These are phyloP conservation scores for Cyrtodaria siliqua DNA, from an alignment of 2,888 invertebrate genomes.

Conservation along the genomic window DNA sequence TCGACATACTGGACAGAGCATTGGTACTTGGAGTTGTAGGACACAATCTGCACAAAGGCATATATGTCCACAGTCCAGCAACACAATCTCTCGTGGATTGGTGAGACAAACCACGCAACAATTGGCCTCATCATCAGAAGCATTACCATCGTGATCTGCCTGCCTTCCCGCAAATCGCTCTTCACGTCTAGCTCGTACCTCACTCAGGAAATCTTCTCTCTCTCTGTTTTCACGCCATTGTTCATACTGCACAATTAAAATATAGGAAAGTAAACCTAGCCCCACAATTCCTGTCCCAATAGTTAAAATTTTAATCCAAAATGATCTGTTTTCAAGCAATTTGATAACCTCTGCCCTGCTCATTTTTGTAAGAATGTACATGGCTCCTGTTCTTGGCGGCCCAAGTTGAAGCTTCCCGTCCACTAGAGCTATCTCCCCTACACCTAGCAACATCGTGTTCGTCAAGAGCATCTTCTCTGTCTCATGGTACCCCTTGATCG, in stretches of 20 bases:
- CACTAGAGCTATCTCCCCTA: slow-evolving; percentile 92
- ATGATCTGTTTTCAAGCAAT: slow-evolving; percentile 91
- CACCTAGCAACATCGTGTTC: slow-evolving; percentile 92
- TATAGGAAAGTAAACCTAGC: slow-evolving; percentile 87
- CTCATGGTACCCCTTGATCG: slow-evolving; percentile 93
- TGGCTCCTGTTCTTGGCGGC: slow-evolving; percentile 90
- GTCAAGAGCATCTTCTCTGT: slow-evolving; percentile 95
- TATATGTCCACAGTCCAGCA: slow-evolving; percentile 96
- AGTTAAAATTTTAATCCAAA: slow-evolving; percentile 87
- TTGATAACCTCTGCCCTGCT: slow-evolving; percentile 92
- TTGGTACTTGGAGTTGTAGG: slow-evolving; percentile 88
- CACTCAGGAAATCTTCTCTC: slow-evolving; percentile 45
- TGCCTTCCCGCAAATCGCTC: not conserved
- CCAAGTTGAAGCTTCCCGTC: slow-evolving; percentile 90
- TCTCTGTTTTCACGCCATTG: slow-evolving; percentile 53
- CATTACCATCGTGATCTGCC: slow-evolving; percentile 45
- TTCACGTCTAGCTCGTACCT: slow-evolving; percentile 46
- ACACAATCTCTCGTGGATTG: slow-evolving; percentile 94
- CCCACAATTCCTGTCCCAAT: slow-evolving; percentile 88
- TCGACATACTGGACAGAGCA: slow-evolving; percentile 93
- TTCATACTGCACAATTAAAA: slow-evolving; percentile 87
- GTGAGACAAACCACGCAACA: slow-evolving; percentile 94
- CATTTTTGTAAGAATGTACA: slow-evolving; percentile 93
- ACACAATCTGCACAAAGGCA: slow-evolving; percentile 95
- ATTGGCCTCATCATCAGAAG: slow-evolving; percentile 87